Base-by-base conservation (phyloP, 2,797 vertebrate genomes). In the Neomorphus geoffroyi region DNA sequence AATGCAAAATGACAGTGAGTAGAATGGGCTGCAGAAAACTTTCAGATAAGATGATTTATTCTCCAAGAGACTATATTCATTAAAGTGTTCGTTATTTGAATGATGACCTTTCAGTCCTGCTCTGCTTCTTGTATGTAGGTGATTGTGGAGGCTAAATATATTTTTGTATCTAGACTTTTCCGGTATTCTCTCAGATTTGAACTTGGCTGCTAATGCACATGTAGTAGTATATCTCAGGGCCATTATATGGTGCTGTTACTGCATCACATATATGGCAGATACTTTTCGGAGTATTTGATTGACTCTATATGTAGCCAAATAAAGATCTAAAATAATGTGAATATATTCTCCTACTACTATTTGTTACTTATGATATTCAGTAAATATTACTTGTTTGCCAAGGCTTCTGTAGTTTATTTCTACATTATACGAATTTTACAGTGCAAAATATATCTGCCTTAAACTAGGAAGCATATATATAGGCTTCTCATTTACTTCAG, bases 71-170 rank as follows among this genome's bases (percentile, higher is more conserved):
- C 17, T 71, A 22, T 61, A 37, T 70, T 62, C 8, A 3, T 64
- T 46, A 48, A 73, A 82, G 14, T 6, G 16, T n/a, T 45, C 12
- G 30, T 22, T 2, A 39, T 80, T 46, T 51, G 9, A 28, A 6
- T 3, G 2, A 73, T 23, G 27, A 8, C 11, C n/a, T 86, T 83
- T 80, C 0, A 0, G 17, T 71, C 33, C n/a, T 39, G 3, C n/a
- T 80, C 23, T 70, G 3, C 30, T 84, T 90, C 32, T 32, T 50
- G 4, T 26, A 18, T 27, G 19, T 27, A 11, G 10, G 7, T 65
- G 41, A 8, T 27, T 71, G 26, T 67, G 26, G 18, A 78, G 12
- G 22, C 9, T 57, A 39, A 61, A 81, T 10, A 1, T 35, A 13
- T 33, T 50, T 66, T 57, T 45, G 2, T 45, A 23, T 33, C 46